Base-by-base conservation (phyloP, 2,113 vertebrate genomes). In the Amphilophus citrinellus region DNA sequence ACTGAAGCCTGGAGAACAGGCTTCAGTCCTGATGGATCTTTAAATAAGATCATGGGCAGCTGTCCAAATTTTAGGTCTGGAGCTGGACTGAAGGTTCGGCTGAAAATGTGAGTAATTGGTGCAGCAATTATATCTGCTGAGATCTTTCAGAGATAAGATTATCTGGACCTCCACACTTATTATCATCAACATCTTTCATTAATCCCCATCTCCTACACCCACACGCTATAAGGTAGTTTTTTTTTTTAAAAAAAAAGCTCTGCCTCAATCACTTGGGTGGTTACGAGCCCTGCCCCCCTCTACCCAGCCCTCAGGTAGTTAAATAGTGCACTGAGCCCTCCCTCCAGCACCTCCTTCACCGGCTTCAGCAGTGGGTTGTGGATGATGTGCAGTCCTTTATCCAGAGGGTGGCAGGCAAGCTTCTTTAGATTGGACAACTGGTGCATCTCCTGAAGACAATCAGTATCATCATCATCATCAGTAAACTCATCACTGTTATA, bases 321-420 rank as follows among this genome's bases (percentile, higher is more conserved):
- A 90, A 95, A 98, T 8, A 98, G 97, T 50, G 87, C 91, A 3
- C 94, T 91, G 14, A 99, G 94, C 0, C 97, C 98, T 0, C 96
- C 97, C 20, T 97, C 96, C 7, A 98, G 58, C 1, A 97, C 92
- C 77, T 99, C 97, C 0, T 96, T 96, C 87, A 98, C 87, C 4
- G 97, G 98, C 66, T 98, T 97, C 18, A 96, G 61, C 62, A 99
- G 88, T 0, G 98, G 98, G 85, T 99, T 99, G 80, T 97, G 97
- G 61, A 95, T 80, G 6, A 99, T 96, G 89, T 99, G 98, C 8
- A 99, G 96, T n/a, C 98, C 98, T 91, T 97, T 98, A 88, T 98
- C 98, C 96, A 99, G 94, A 0, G 98, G 98, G 77, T 99, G 98
- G 91, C 96, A 97, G 0, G 98, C 97, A 0, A 99, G 92, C 93